phyloP scores from a whole-genome alignment of 2,797 vertebrate species.

The Buphagus erythrorhynchus region DNA sequence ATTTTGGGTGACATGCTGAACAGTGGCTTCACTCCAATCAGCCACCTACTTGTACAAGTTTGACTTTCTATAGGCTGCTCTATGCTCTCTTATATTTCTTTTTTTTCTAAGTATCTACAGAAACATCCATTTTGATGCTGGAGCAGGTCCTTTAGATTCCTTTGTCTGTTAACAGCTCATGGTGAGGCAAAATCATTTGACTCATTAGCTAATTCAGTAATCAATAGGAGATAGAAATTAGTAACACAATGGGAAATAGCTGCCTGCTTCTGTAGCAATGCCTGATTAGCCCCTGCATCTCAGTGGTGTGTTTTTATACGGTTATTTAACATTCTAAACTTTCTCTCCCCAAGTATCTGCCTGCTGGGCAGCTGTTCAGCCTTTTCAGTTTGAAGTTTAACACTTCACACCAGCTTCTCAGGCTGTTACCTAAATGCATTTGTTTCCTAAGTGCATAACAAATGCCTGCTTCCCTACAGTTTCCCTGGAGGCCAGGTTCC shows the following conservation, averaged over 20 bases:
- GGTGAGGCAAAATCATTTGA: not conserved
- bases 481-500: not conserved
- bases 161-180: not conserved
- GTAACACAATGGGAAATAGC: not conserved
- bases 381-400: not conserved
- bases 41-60: slow-evolving; percentile 35
- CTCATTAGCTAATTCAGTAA: not conserved
- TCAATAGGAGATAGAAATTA: not conserved
- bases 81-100: not conserved
- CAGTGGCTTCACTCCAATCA: slow-evolving; percentile 21
- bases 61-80: slow-evolving; percentile 11
- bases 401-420: not conserved
- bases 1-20: not conserved
- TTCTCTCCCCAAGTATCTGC: not conserved
- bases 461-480: not conserved
- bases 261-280: not conserved
- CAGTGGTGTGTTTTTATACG: not conserved
- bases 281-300: not conserved
- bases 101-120: not conserved
- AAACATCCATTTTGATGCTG: slow-evolving; percentile 6
- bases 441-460: not conserved
- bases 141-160: not conserved
- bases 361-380: not conserved
- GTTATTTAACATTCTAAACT: not conserved
- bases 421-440: not conserved